phyloP scores from a whole-genome alignment of 1,140 invertebrate species.

The Mesaphorura yosii region DNA sequence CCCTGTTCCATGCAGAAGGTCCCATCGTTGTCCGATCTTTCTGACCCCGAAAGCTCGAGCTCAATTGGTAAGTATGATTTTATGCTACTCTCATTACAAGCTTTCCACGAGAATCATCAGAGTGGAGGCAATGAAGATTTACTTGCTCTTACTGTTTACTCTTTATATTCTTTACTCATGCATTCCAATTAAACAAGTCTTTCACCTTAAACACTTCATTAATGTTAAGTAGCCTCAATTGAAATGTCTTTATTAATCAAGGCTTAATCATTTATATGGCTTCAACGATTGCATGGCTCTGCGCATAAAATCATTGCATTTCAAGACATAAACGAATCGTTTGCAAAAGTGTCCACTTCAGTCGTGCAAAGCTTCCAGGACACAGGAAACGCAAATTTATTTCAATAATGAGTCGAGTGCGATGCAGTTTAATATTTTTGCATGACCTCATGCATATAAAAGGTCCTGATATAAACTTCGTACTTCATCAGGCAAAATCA shows the following conservation, averaged over 20 bases:
- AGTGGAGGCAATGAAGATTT: not conserved
- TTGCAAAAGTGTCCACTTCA: too few relatives aligned
- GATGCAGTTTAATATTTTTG: too few relatives aligned
- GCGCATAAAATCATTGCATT: not conserved
- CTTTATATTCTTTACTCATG: not conserved
- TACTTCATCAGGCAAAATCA: too few relatives aligned
- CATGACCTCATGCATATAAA: too few relatives aligned
- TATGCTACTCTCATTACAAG: not conserved
- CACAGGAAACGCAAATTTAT: constrained; percentile 28
- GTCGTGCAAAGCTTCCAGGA: too few relatives aligned
- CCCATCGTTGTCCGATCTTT: constrained; percentile 67
- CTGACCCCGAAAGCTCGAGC: constrained; percentile 61
- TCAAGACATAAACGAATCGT: too few relatives aligned
- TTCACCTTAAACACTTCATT: not conserved
- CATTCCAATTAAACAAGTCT: not conserved
- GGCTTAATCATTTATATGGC: not conserved
- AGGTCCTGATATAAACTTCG: too few relatives aligned
- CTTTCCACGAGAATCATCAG: too few relatives aligned
- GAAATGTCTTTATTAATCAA: not conserved
- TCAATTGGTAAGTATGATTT: constrained; percentile 52
- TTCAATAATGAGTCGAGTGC: constrained; percentile 15
- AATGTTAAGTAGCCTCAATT: not conserved
- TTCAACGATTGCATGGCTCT: not conserved
- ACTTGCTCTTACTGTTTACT: not conserved
- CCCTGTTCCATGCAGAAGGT: constrained; percentile 62